These are phyloP conservation scores for Pyrgus malvae DNA, from an alignment of 2,888 invertebrate genomes.

Conservation along the genomic window DNA sequence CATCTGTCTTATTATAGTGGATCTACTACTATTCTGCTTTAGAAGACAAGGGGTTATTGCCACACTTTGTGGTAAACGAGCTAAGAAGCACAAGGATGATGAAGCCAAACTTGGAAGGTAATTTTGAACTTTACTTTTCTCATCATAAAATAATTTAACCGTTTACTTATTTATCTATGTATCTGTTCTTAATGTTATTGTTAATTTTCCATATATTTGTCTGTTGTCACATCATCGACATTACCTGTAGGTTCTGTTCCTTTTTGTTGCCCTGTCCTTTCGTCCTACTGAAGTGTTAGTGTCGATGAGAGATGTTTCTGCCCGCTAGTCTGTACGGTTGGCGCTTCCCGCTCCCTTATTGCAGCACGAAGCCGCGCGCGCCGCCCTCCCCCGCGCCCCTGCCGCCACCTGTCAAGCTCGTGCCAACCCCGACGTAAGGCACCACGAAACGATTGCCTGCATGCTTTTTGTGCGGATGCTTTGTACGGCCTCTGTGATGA, in stretches of 20 bases:
- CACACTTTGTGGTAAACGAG: conserved; percentile 84
- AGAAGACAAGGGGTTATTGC: conserved; percentile 86
- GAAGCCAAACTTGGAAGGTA: conserved; percentile 93
- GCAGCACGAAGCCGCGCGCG: conserved; percentile 93
- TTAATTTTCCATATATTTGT: conserved; percentile 31
- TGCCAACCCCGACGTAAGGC: conserved; percentile 86
- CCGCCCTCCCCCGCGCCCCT: conserved; percentile 90
- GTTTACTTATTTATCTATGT: conserved; percentile 10
- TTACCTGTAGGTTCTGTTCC: conserved; percentile 40
- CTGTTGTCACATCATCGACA: conserved; percentile 60
- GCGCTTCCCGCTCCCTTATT: conserved; percentile 98
- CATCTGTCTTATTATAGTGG: conserved; percentile 90
- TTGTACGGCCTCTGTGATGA: conserved; percentile 50
- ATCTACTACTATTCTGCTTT: conserved; percentile 89
- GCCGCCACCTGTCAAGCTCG: conserved; percentile 89
- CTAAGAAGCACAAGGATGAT: conserved; percentile 88
- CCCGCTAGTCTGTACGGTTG: conserved; percentile 95
- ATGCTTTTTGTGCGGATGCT: conserved; percentile 75
- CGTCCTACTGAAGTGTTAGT: conserved; percentile 59
- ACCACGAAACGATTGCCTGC: conserved; percentile 64
- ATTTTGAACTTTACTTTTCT: conserved; percentile 36
- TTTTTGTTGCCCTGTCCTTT: conserved; percentile 42
- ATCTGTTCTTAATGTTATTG: conserved; percentile 28
- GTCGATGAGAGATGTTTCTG: conserved; percentile 82
- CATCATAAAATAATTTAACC: conserved; percentile 19